A percentile compares a stretch with the other conserved stretches of the same genome.
Evolutionary conservation across 2,797 vertebrate species (phyloP).

Genomic region (Acanthurus tractus): DNA sequence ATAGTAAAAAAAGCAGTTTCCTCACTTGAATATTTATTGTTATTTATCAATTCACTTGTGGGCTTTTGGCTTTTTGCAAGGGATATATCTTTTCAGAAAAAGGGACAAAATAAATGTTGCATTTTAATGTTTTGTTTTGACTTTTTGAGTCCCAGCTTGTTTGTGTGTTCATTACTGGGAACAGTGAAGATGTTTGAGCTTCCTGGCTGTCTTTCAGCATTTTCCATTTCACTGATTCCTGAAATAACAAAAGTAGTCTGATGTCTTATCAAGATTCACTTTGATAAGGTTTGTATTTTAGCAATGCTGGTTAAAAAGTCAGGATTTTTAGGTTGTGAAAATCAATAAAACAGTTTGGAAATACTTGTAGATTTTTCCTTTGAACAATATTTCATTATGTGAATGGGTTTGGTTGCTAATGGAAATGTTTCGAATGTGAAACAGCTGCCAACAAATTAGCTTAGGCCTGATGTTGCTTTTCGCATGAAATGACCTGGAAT

Average conservation of each 20-base stretch:
- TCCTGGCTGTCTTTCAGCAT: neutral
- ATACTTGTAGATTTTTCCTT: slow-evolving; percentile 62
- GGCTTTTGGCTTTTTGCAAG: slow-evolving; percentile 46
- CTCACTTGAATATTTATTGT: slow-evolving; percentile 71
- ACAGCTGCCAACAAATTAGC: slow-evolving; percentile 77
- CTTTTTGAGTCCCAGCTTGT: slow-evolving; percentile 21
- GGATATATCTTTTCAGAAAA: slow-evolving; percentile 56
- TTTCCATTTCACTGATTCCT: slow-evolving; percentile 26
- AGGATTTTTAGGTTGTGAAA: slow-evolving; percentile 25
- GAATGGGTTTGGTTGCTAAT: slow-evolving; percentile 66
- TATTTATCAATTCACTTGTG: slow-evolving; percentile 61
- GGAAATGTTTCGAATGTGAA: slow-evolving; percentile 78
- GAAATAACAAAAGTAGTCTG: slow-evolving; percentile 11
- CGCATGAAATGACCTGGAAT: slow-evolving; percentile 80
- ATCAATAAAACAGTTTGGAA: slow-evolving; percentile 45
- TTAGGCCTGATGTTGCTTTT: slow-evolving; percentile 75
- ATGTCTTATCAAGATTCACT: slow-evolving; percentile 27
- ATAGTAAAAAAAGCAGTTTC: slow-evolving; percentile 55
- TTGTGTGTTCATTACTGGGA: slow-evolving; percentile 25
- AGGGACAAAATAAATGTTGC: slow-evolving; percentile 45
- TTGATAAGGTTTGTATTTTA: slow-evolving; percentile 41
- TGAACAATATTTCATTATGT: slow-evolving; percentile 72
- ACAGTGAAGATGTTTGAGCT: slow-evolving; percentile 8
- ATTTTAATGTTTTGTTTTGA: slow-evolving; percentile 51
- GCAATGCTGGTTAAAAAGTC: slow-evolving; percentile 32